These are phyloP conservation scores for human (Homo sapiens) DNA, from an alignment of 2,113 vertebrate species.

Conservation along the genomic window DNA sequence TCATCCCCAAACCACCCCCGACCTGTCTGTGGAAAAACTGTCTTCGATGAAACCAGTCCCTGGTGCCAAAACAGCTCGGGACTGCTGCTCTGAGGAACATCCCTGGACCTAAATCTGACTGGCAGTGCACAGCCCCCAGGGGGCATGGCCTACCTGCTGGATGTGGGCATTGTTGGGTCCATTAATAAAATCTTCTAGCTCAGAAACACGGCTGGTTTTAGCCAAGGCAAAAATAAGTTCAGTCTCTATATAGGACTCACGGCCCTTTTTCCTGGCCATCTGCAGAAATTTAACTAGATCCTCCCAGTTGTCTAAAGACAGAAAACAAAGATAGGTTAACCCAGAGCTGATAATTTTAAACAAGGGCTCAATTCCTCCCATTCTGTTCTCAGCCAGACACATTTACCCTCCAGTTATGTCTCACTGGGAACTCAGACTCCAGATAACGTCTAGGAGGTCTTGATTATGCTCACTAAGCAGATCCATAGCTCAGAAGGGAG, in stretches of 20 bases:
- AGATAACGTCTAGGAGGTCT: background rate
- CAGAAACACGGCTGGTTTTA: slow-evolving; percentile 93
- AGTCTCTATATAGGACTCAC: slow-evolving; percentile 92
- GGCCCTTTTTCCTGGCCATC: slow-evolving; percentile 94
- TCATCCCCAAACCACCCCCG: too few relatives aligned
- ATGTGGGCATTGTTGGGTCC: slow-evolving; percentile 95
- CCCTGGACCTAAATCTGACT: background rate
- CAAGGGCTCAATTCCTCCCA: background rate
- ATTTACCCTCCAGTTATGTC: background rate
- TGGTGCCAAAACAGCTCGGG: too few relatives aligned
- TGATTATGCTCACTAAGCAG: background rate
- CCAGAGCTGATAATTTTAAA: background rate
- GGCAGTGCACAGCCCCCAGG: background rate
- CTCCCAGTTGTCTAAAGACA: slow-evolving; percentile 93
- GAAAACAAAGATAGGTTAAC: background rate
- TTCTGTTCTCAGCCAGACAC: background rate
- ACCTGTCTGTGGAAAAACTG: too few relatives aligned
- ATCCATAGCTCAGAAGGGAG: background rate
- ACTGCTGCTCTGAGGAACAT: background rate
- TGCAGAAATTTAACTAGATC: slow-evolving; percentile 95
- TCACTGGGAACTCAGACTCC: background rate
- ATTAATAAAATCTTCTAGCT: slow-evolving; percentile 93
- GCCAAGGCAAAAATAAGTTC: slow-evolving; percentile 96
- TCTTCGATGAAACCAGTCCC: too few relatives aligned
- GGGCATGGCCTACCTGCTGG: slow-evolving; percentile 87